phyloP scores from a whole-genome alignment of 2,113 vertebrate species.

The Dipodomys spectabilis region DNA sequence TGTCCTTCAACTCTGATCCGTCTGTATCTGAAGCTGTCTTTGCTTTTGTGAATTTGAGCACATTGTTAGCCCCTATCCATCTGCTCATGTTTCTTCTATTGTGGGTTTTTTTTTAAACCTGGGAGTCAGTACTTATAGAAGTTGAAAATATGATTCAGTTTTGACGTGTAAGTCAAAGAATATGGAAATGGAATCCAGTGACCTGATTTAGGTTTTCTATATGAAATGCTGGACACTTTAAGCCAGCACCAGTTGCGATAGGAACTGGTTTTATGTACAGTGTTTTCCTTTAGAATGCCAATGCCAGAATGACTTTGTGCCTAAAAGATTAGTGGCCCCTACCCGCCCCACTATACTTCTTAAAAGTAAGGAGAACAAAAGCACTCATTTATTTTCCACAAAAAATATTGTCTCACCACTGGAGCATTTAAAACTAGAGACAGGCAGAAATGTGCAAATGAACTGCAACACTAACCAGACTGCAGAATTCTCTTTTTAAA shows the following conservation, averaged over 20 bases:
- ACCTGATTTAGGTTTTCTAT: neutral
- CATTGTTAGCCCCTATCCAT: slow-evolving; percentile 46
- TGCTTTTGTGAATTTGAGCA: slow-evolving; percentile 63
- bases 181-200: slow-evolving; percentile 45
- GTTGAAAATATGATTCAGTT: slow-evolving; percentile 47
- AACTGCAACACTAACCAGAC: neutral
- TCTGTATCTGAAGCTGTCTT: slow-evolving; percentile 73
- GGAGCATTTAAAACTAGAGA: slow-evolving; percentile 49
- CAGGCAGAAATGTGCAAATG: neutral
- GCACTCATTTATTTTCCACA: neutral
- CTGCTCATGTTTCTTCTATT: slow-evolving; percentile 54
- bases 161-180: slow-evolving; percentile 57
- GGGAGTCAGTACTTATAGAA: slow-evolving; percentile 56
- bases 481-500: neutral
- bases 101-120: neutral
- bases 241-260: neutral
- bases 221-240: neutral
- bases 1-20: slow-evolving; percentile 65
- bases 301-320: slow-evolving; percentile 14
- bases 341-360: neutral
- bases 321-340: slow-evolving; percentile 16
- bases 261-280: neutral
- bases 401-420: neutral
- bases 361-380: slow-evolving; percentile 42
- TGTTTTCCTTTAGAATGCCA: slow-evolving; percentile 32